Percentiles rank a stretch among this genome's conserved stretches.
These are phyloP conservation scores for Elymnias hypermnestra DNA, from an alignment of 1,140 invertebrate genomes.

Conservation along the genomic window DNA sequence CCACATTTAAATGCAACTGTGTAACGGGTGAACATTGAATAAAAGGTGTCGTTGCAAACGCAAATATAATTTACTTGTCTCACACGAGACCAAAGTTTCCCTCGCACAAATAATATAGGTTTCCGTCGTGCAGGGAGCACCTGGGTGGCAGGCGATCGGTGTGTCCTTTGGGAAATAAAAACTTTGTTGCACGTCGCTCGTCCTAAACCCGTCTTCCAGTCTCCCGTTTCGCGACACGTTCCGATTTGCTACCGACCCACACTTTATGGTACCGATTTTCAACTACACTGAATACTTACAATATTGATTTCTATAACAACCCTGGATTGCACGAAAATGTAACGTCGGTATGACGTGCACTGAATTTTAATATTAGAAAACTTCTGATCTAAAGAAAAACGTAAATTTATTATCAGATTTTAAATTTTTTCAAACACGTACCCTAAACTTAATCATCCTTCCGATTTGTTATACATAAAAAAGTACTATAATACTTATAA, in stretches of 20 bases:
- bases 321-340: not conserved
- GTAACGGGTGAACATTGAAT: constrained; percentile 7
- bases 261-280: constrained; percentile 65
- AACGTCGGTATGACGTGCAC: not conserved
- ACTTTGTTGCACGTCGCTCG: constrained; percentile 72
- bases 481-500: too few species aligned
- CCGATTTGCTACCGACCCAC: constrained; percentile 52
- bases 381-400: too few species aligned
- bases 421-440: too few species aligned
- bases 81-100: constrained; percentile 68
- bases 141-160: constrained; percentile 70
- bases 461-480: too few species aligned
- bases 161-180: constrained; percentile 72
- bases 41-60: constrained; percentile 31
- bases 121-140: constrained; percentile 61
- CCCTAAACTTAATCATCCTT: too few species aligned
- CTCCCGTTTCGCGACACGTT: constrained; percentile 48
- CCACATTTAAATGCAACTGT: not conserved
- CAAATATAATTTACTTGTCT: constrained; percentile 72
- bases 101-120: constrained; percentile 74
- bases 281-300: constrained; percentile 58
- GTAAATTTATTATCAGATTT: too few species aligned
- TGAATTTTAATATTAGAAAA: not conserved
- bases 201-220: constrained; percentile 67
- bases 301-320: constrained; percentile 54